These are phyloP conservation scores for Heteropelma amictum DNA, from an alignment of 2,888 invertebrate species.

Conservation along the genomic window DNA sequence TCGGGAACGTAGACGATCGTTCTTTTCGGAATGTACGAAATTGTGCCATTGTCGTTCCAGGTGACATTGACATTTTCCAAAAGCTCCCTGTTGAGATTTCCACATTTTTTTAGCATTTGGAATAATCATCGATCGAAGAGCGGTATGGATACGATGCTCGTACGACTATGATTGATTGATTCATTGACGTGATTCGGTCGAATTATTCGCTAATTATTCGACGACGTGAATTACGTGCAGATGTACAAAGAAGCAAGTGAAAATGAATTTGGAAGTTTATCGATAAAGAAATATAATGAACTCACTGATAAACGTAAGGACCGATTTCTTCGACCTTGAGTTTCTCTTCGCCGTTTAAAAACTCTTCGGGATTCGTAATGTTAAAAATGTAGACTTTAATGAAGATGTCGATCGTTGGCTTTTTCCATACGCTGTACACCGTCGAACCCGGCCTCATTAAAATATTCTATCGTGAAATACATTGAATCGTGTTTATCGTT, in stretches of 20 bases:
- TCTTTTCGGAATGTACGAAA: conserved; percentile 83
- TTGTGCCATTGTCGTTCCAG: conserved; percentile 83
- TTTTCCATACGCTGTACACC: conserved; percentile 82
- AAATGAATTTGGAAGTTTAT: too few relatives aligned
- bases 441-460: conserved; percentile 80
- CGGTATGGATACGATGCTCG: too few relatives aligned
- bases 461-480: conserved; percentile 77
- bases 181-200: too few relatives aligned
- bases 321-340: conserved; percentile 86
- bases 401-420: conserved; percentile 84
- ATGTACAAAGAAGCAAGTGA: too few relatives aligned
- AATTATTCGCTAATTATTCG: too few relatives aligned
- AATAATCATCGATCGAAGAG: too few relatives aligned
- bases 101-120: neutral
- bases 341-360: conserved; percentile 83
- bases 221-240: too few relatives aligned
- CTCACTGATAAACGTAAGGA: conserved; percentile 90
- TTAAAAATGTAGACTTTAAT: conserved; percentile 87
- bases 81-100: conserved; percentile 80
- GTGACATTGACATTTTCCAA: conserved; percentile 84
- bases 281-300: conserved; percentile 62
- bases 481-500: neutral
- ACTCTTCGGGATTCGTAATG: conserved; percentile 87
- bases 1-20: conserved; percentile 82
- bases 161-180: too few relatives aligned